Conservation (phyloP, 37 sponge, comb jelly and placozoan genomes). For the Beroe forskalii region DNA sequence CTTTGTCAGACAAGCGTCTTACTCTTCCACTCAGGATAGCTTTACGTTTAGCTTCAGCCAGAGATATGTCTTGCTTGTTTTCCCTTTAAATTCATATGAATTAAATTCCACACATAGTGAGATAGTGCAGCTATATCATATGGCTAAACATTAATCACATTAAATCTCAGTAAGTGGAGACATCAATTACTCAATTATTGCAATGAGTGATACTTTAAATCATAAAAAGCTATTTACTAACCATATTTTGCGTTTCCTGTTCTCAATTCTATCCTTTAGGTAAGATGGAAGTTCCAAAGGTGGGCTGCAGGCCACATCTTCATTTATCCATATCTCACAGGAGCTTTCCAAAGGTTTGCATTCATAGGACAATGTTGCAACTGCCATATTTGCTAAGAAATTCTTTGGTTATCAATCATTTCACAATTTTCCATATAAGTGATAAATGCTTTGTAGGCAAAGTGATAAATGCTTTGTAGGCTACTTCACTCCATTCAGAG, state of each 20-base stretch:
- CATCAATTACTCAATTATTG: neutral
- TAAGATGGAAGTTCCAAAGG: conserved; percentile 46
- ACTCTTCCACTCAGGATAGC: conserved; percentile 4
- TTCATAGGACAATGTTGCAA: neutral
- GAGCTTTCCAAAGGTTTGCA: conserved; percentile 8
- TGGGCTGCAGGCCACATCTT: conserved; percentile 20
- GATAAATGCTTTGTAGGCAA: too few species aligned
- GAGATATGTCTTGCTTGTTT: neutral
- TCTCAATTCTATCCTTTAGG: conserved; percentile 42
- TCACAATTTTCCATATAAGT: too few species aligned
- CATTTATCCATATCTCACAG: conserved; percentile 31
- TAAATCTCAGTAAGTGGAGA: neutral
- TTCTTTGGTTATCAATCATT: too few species aligned
- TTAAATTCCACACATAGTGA: too few species aligned
- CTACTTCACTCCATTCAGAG: too few species aligned
- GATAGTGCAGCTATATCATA: too few species aligned
- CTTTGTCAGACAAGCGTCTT: conserved; percentile 30
- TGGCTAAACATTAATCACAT: too few species aligned
- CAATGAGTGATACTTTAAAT: too few species aligned
- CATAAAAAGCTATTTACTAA: too few species aligned
- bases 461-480: too few species aligned
- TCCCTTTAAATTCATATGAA: neutral
- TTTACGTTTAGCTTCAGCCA: conserved; percentile 31
- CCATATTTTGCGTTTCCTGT: conserved; percentile 28
- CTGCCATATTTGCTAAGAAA: too few species aligned